Conservation (phyloP, 2,888 invertebrate species). For the Drosophila parthenogenetica region DNA sequence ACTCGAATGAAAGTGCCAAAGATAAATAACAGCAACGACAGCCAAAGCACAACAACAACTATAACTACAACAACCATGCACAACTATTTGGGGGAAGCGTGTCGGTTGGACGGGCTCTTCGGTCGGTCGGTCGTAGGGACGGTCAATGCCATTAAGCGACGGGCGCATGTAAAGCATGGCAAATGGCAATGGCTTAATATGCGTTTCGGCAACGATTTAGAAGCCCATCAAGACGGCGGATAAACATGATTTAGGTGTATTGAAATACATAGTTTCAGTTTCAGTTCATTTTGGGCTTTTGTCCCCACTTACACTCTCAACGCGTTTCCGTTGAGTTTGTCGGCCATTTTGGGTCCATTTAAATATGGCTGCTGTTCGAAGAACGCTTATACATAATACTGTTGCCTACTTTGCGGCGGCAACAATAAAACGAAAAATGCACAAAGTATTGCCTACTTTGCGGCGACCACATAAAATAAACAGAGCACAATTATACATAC, state of each 20-base stretch:
- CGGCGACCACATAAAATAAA: slow-evolving; percentile 36
- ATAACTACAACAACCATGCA: slow-evolving; percentile 42
- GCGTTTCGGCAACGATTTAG: slow-evolving; percentile 52
- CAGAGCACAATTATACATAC: slow-evolving; percentile 31
- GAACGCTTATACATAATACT: slow-evolving; percentile 47
- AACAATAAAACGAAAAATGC: slow-evolving; percentile 32
- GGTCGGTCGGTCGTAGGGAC: not conserved
- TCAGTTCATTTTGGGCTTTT: slow-evolving; percentile 32
- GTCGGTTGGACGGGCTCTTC: not conserved
- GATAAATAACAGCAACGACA: slow-evolving; percentile 76
- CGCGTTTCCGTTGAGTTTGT: slow-evolving; percentile 20
- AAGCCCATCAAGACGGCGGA: slow-evolving; percentile 69
- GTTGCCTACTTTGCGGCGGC: slow-evolving; percentile 62
- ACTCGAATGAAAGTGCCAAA: slow-evolving; percentile 82
- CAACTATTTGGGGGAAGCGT: slow-evolving; percentile 22
- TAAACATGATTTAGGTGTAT: slow-evolving; percentile 81
- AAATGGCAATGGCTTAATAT: slow-evolving; percentile 79
- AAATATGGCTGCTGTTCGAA: slow-evolving; percentile 55
- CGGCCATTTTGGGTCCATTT: slow-evolving; percentile 31
- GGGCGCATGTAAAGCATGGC: slow-evolving; percentile 55
- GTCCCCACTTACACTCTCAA: not conserved
- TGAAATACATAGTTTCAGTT: slow-evolving; percentile 74
- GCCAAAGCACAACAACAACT: slow-evolving; percentile 60
- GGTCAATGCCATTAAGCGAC: slow-evolving; percentile 59
- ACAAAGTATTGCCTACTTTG: slow-evolving; percentile 56